Evolutionary conservation across 2,888 invertebrate genomes (phyloP), one percentile per base, ranked within the genome.

Genomic region (Metellina segmentata): DNA sequence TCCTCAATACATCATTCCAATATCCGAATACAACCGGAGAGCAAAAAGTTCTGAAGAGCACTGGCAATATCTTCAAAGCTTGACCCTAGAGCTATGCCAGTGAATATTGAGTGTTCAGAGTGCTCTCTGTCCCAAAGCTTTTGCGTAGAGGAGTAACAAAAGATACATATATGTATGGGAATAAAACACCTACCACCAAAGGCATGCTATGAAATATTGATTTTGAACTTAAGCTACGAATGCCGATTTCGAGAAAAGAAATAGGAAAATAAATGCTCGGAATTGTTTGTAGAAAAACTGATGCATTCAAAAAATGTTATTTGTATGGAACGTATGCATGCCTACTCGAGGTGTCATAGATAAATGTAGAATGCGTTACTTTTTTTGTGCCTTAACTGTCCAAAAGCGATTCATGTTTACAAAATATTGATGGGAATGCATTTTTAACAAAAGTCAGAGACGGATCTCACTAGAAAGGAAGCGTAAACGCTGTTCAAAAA

Each of bases 201-300:
- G 74, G 52, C 89, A 49, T 20, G 82, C 75, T 75, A 77, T 89
- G 70, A 89, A 89, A 89, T 89, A 89, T 89, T 82, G 89, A 89
- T 89, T 89, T 52, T 83, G 71, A 89, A 70, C 75, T 82, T 88
- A 48, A 75, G 88, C 88, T 88, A 81, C 61, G 81, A 82, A 89
- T 82, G 82, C 77, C 75, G 74, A 75, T 74, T 81, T 61, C 61
- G 48, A 9, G 49, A 74, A 53, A 79, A 81, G 81, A 88, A 88
- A 88, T 74, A 34, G 88, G 81, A 88, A 89, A 89, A 89, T 89
- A 89, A 89, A 89, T 89, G 82, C 82, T 83, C 6, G 77, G 74
- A 83, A 81, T 81, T 82, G 70, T 89, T 86, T 82, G 89, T 82
- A 89, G 69, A 53, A 89, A 89, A 75, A 89, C 19, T 69, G 61